Conservation (phyloP, 1,140 invertebrate species). For the Drosophila sucinea region DNA sequence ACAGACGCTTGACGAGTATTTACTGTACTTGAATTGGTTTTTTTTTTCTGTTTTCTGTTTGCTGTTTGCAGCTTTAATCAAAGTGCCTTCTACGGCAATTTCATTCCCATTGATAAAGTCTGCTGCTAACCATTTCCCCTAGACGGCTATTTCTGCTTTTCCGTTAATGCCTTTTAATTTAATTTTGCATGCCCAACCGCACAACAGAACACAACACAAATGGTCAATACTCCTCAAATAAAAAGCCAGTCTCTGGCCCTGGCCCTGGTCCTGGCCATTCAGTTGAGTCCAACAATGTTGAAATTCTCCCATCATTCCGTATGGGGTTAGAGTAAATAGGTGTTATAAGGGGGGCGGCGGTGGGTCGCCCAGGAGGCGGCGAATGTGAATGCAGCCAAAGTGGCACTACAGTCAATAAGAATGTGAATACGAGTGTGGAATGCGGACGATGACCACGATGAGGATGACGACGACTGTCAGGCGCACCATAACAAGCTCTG, state of each 20-base stretch:
- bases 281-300: slow-evolving; percentile 60
- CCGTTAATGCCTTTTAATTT: slow-evolving; percentile 79
- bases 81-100: neutral
- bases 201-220: slow-evolving; percentile 51
- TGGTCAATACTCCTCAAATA: slow-evolving; percentile 59
- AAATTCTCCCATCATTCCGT: neutral
- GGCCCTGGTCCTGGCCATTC: neutral
- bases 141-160: slow-evolving; percentile 24
- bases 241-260: slow-evolving; percentile 43
- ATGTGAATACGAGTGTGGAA: slow-evolving; percentile 43
- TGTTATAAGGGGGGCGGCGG: slow-evolving; percentile 13
- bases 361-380: neutral
- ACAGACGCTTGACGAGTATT: neutral
- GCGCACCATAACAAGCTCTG: slow-evolving; percentile 64
- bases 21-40: neutral
- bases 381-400: slow-evolving; percentile 57
- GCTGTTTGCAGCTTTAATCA: neutral
- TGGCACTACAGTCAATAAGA: slow-evolving; percentile 78
- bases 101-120: neutral
- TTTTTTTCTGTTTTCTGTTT: neutral
- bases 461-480: slow-evolving; percentile 63
- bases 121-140: slow-evolving; percentile 21
- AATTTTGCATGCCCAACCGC: slow-evolving; percentile 74
- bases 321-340: slow-evolving; percentile 15
- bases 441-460: slow-evolving; percentile 28